Base-by-base conservation (phyloP, 2,113 vertebrate species). In the Chroicocephalus ridibundus region DNA sequence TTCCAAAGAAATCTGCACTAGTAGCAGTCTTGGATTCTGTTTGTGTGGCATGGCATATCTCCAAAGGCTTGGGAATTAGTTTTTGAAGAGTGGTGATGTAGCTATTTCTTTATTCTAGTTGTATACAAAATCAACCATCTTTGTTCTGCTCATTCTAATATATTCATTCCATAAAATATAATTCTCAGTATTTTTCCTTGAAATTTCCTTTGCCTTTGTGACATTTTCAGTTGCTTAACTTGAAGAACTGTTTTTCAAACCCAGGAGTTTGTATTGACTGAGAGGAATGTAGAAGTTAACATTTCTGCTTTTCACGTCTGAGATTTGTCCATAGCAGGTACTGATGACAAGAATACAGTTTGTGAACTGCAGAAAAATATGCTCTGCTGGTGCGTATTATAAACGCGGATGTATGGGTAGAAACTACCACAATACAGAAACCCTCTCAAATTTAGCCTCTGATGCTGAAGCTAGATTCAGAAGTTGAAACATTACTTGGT, bases 111-210 rank as follows among this genome's bases (percentile, higher is more conserved):
- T 93, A 79, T 94, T 92, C 83, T 87, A 60, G 52, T 44, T 60
- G 77, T 82, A 94, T 95, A 85, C 81, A 89, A 93, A 97, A 96
- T 96, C 95, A 96, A 46, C 70, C 44, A 31, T 82, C 69, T 95
- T 96, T 97, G 95, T 96, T 95, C 89, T 91, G 57, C 10, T 19
- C 13, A 31, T 94, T 91, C 65, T 11, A 40, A 76, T 70, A 22
- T 47, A 93, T 89, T 95, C 90, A 81, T 82, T 93, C 77, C 31
- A 29, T 85, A 44, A 87, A 85, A 60, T 82, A 31, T 27, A 91
- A 70, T 40, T 19, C 42, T 71, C 52, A 40, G 46, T 93, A 22
- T 76, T 93, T 91, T 93, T 64, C 47, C 82, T 76, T 91, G 57
- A 82, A 89, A 47, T 51, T 72, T 93, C 31, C 52, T 24, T 71